Base-by-base conservation (phyloP, 2,888 invertebrate genomes). In the Drosophila meridiana region DNA sequence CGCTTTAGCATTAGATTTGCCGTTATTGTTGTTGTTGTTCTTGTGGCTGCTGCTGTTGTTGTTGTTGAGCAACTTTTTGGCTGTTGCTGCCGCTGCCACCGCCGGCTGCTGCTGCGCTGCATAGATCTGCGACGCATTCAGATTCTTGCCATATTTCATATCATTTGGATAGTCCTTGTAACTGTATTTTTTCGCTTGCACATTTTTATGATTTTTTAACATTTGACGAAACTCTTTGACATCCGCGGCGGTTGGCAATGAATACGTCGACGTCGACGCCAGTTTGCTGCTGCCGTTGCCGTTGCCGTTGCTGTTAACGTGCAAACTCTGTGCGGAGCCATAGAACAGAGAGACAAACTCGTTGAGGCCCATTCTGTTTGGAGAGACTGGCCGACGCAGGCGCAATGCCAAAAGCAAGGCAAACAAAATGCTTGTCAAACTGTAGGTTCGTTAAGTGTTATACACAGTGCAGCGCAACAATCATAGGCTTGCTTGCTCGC, bases 261-360 rank as follows among this genome's bases (percentile, higher is more conserved):
- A 88, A 79, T 88, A 85, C 66, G 86, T 81, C 71, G 87, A 79
- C 73, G 78, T 76, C 71, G 88, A 79, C 68, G 80, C 69, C 77
- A 74, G 63, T 81, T 90, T 90, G 72, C 73, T 75, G 72, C 73
- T 76, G 62, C n/a, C 42, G 56, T n/a, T 30, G 30, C 8, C 9
- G 42, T 42, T 75, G 62, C 34, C 34, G 34, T 11, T 32, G 32
- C 50, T 53, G 20, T 26, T 53, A 36, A 67, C 75, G 70, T 91
- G 88, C 69, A 92, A 86, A 83, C 89, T 92, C 81, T 92, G 92
- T 76, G 91, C 90, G 71, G 91, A 92, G 77, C 91, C 92, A 76
- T 93, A 93, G 86, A 93, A 92, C 78, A 93, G 90, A 78, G 93
- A 91, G 69, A 93, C 93, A 69, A 93, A 93, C 87, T 93, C 93